These are phyloP conservation scores for Mamestra configurata DNA, from an alignment of 1,140 invertebrate genomes.

Conservation along the genomic window DNA sequence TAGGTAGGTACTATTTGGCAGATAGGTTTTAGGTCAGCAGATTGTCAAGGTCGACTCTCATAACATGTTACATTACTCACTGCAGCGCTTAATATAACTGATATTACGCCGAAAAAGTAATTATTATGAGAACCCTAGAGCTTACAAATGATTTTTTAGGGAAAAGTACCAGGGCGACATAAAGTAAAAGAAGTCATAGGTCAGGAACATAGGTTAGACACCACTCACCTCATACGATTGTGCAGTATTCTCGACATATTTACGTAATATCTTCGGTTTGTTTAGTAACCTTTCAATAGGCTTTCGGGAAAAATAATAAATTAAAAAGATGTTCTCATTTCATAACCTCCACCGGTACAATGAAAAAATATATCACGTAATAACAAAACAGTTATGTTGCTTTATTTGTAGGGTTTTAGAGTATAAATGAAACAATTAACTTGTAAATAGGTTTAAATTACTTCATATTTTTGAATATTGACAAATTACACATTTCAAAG, in stretches of 20 bases:
- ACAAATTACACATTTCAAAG: conserved; percentile 72
- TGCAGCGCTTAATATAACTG: background rate
- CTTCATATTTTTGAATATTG: conserved; percentile 84
- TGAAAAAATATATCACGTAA: conserved; percentile 67
- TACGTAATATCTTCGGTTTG: conserved; percentile 64
- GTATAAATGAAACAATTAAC: conserved; percentile 83
- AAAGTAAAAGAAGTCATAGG: conserved; percentile 20
- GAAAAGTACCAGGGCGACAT: conserved; percentile 8
- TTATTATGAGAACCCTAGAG: no score
- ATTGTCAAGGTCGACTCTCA: conserved; percentile 23
- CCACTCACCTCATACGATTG: conserved; percentile 79
- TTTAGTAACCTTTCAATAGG: conserved; percentile 64
- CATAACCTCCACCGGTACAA: conserved; percentile 81
- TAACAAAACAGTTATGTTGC: conserved; percentile 58
- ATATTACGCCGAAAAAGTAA: background rate
- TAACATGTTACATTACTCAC: conserved; percentile 24
- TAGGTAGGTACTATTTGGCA: conserved; percentile 16
- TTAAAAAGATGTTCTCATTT: conserved; percentile 66
- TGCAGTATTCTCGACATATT: conserved; percentile 85
- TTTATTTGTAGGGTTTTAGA: conserved; percentile 68
- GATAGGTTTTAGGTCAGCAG: conserved; percentile 11
- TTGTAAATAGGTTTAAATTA: conserved; percentile 80
- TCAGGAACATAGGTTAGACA: conserved; percentile 34
- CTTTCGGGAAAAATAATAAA: conserved; percentile 57
- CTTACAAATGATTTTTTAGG: background rate